phyloP scores from a whole-genome alignment of 2,888 invertebrate species.

The Dryococelus australis region DNA sequence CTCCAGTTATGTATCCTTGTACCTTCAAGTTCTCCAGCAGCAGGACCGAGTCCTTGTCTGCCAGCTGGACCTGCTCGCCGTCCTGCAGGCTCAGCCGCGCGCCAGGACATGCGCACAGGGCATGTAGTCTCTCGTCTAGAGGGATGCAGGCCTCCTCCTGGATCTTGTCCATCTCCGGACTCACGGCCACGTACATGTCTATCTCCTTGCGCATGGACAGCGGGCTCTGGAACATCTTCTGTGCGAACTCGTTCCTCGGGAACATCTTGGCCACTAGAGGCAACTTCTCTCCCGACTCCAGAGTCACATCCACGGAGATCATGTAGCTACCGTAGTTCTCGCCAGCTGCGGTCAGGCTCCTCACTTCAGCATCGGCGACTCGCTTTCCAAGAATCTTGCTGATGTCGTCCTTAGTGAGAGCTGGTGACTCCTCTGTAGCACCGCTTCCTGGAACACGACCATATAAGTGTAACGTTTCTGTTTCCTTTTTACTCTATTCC shows the following conservation, averaged over 20 bases:
- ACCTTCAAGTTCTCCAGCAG: conserved; percentile 66
- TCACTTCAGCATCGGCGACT: neutral
- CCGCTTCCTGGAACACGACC: neutral
- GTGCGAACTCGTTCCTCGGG: conserved; percentile 63
- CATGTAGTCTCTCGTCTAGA: conserved; percentile 58
- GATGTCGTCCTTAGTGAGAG: neutral
- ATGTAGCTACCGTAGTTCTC: conserved; percentile 71
- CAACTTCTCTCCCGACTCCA: conserved; percentile 52
- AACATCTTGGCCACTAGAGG: conserved; percentile 66
- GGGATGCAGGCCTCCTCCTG: conserved; percentile 61
- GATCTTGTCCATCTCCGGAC: conserved; percentile 61
- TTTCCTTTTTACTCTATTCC: too few species aligned
- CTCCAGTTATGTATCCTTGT: conserved; percentile 61
- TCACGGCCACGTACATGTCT: conserved; percentile 61
- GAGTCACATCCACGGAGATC: conserved; percentile 57
- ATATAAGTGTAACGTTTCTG: too few species aligned
- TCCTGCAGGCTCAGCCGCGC: conserved; percentile 56
- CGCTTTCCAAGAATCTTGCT: neutral
- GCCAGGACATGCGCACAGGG: conserved; percentile 65
- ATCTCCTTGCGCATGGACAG: conserved; percentile 67
- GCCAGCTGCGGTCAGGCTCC: conserved; percentile 49
- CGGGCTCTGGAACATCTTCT: conserved; percentile 63
- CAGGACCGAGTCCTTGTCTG: conserved; percentile 62
- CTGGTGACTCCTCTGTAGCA: neutral
- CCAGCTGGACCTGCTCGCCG: neutral